Evolutionary conservation across 2,797 vertebrate species (phyloP).

Genomic region (Gymnothorax javanicus): DNA sequence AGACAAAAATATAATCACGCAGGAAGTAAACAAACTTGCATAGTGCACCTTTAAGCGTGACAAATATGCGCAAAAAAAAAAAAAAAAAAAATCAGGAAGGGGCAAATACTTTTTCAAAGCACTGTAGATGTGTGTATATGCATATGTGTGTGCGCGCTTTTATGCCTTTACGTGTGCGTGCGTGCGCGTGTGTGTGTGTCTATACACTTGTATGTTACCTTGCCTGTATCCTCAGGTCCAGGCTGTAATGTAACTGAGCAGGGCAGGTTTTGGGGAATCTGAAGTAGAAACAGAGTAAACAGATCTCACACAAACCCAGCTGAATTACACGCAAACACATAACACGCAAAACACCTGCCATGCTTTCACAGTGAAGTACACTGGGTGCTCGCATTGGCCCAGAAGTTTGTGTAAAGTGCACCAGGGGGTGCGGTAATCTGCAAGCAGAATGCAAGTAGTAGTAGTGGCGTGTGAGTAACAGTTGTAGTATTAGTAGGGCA

Average conservation of each 20-base stretch:
- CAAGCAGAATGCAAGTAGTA: no score
- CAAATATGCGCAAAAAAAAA: no score
- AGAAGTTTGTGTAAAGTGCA: no score
- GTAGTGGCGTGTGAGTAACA: no score
- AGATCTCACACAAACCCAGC: neutral
- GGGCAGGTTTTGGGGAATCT: conserved; percentile 85
- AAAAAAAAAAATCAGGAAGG: no score
- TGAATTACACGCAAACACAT: neutral
- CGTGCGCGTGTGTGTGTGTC: neutral
- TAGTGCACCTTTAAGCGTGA: no score
- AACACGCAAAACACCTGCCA: neutral
- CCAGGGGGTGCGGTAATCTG: no score
- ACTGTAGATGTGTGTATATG: neutral
- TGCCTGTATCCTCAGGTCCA: conserved; percentile 83
- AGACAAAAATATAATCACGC: no score
- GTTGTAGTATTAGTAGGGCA: no score
- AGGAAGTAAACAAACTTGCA: no score
- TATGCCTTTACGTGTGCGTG: conserved; percentile 56
- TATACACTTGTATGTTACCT: conserved; percentile 48
- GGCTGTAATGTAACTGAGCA: conserved; percentile 85
- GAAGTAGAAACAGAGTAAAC: conserved; percentile 28
- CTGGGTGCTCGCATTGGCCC: neutral
- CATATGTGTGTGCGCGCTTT: conserved; percentile 34
- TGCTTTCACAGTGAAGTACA: conserved; percentile 5
- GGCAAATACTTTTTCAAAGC: no score